Percentiles rank a stretch among this genome's conserved stretches.
These are phyloP conservation scores for Elgaria multicarinata DNA, from an alignment of 2,113 vertebrate genomes.

Conservation along the genomic window DNA sequence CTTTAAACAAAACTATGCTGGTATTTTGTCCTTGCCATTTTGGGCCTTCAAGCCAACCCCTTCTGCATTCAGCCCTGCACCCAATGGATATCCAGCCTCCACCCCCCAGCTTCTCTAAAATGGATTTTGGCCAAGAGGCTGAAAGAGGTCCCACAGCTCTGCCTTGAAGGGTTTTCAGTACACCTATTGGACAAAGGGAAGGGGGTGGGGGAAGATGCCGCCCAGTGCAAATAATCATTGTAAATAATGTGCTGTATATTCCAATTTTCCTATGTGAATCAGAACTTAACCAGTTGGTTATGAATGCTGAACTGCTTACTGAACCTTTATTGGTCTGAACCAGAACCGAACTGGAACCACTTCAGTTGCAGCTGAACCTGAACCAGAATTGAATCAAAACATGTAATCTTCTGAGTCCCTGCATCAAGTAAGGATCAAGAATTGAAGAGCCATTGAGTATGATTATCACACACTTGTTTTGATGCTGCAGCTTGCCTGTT, in stretches of 20 bases:
- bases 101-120: too few species aligned
- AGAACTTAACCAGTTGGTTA: not conserved
- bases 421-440: not conserved
- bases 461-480: slow-evolving; percentile 21
- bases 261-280: not conserved
- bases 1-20: too few species aligned
- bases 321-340: not conserved
- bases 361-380: not conserved
- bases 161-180: too few species aligned
- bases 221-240: not conserved
- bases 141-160: too few species aligned
- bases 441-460: slow-evolving; percentile 13
- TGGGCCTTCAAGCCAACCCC: too few species aligned
- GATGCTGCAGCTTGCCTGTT: not conserved
- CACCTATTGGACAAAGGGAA: too few species aligned
- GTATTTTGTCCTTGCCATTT: too few species aligned
- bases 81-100: too few species aligned
- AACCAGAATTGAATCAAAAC: not conserved
- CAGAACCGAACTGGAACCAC: not conserved
- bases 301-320: not conserved
- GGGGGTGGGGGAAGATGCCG: not conserved
- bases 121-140: too few species aligned
- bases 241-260: not conserved
- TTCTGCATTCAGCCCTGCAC: too few species aligned
- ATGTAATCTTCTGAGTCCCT: not conserved